Evolutionary conservation across 2,888 invertebrate species (phyloP), one percentile per base, ranked within the genome.

Genomic region (Zootermopsis nevadensis): DNA sequence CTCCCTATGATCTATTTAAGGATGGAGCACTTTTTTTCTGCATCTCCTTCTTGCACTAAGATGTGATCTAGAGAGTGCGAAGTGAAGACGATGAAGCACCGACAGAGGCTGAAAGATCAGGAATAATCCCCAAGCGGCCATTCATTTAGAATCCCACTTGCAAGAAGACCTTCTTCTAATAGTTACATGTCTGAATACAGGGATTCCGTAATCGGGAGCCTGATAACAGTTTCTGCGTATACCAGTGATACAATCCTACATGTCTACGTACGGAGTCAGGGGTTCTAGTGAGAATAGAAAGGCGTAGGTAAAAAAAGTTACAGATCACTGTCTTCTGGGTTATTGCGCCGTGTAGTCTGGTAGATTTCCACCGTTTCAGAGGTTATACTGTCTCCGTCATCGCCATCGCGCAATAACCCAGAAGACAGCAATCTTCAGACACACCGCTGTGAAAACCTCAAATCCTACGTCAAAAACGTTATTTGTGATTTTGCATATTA

Each of bases 1-100:
- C n/a, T 83, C 27, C 42, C 66, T 35, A 83, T 77, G 77, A 60
- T 66, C 69, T 81, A 81, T 76, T 83, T 83, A 83, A 66, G 77
- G 48, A 33, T 30, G 30, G 22, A 69, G 19, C 33, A 69, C 22
- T 60, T 76, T 77, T 55, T 77, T 48, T 42, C 48, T 38, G 22
- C 42, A n/a, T 48, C 35, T 30, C 22, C 38, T 60, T 83, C 83
- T 83, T 69, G 72, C 42, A 31, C 55, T 31, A 55, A 31, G 10
- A 55, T 55, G 30, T 77, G 77, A 77, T 77, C 53, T 27, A 77
- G 77, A 31, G 77, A 77, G 55, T 77, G 77, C 24, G 31, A 77
- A 77, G 77, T 42, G 31, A 77, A 77, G 77, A 31, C 69, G 69
- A 69, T 69, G 69, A 69, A 69, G 55, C 12, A 42, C 42, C 30